phyloP scores from a whole-genome alignment of 2,113 vertebrate species.

The Scytalopus superciliaris region DNA sequence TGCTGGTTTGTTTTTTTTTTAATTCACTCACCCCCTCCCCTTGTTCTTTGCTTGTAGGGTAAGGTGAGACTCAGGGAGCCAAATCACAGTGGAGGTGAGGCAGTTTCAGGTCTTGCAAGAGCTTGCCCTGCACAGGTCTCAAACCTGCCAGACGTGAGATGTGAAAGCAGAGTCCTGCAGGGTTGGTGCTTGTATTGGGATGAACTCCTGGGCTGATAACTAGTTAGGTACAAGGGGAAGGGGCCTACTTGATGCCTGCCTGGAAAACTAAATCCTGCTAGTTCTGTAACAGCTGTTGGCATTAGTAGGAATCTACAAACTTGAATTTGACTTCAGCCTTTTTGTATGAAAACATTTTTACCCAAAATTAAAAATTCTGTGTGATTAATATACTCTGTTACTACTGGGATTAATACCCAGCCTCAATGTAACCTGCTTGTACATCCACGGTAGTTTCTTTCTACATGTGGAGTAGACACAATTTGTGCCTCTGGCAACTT shows the following conservation, averaged over 20 bases:
- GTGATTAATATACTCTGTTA: background rate
- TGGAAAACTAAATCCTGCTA: background rate
- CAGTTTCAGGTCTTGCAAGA: background rate
- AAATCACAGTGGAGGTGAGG: background rate
- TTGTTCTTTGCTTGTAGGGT: background rate
- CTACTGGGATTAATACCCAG: background rate
- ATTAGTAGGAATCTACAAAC: background rate
- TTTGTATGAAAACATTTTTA: background rate
- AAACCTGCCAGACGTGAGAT: background rate
- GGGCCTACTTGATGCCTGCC: background rate
- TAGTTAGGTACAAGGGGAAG: background rate
- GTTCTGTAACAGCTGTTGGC: background rate
- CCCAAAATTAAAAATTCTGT: background rate
- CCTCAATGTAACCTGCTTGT: rapidly evolving
- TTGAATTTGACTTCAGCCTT: background rate
- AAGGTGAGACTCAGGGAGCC: background rate
- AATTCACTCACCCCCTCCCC: rapidly evolving
- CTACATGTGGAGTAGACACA: background rate
- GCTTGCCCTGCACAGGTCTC: background rate
- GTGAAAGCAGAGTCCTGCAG: background rate
- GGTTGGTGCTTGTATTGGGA: background rate
- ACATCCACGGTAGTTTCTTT: background rate
- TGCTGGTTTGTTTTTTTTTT: background rate
- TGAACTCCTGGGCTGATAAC: background rate
- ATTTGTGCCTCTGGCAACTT: background rate